Base-by-base conservation (phyloP, 2,113 vertebrate genomes). In the Stictonetta naevosa region DNA sequence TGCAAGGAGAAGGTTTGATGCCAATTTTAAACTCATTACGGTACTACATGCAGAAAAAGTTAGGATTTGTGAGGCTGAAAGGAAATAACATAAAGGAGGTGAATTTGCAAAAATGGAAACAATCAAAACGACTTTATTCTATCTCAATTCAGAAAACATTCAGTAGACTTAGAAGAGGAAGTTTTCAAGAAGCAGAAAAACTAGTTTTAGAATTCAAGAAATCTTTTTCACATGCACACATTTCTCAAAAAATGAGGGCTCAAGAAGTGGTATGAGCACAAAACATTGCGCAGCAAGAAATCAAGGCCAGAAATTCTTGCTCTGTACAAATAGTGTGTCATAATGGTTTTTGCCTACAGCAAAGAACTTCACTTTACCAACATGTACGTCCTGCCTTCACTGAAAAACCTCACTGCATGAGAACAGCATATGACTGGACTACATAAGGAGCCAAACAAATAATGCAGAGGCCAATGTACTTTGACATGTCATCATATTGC, bases 91-190 rank as follows among this genome's bases (percentile, higher is more conserved):
- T 42, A 56, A 86, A 26, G 33, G 56, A 92, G 4, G 16, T 16
- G 78, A 92, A 82, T 13, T 40, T 38, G 62, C 77, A 86, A 92
- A 81, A 95, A 79, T n/a, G 28, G 67, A 82, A 96, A 76, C 62
- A 82, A 91, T n/a, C 64, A 89, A 93, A 95, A 78, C 36, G 18
- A 21, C 89, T 82, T 89, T 78, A 53, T 63, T 76, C 73, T 82
- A 94, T 93, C 48, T 82, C 5, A 2, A 33, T 36, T 75, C 67
- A 91, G 87, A 93, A 89, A 25, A 66, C 64, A 66, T 31, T 89
- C 62, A 87, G 42, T 48, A 73, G 74, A 44, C 71, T 72, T 46
- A 76, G 75, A 83, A 71, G 48, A 71, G 34, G 44, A 71, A 63
- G 53, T 59, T 88, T 76, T 59, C 76, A 62, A 4, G 56, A 86